A percentile compares a stretch with the other conserved stretches of the same genome.
Conservation (phyloP, 2,113 vertebrate genomes). For the Dicrurus megarhynchus region DNA sequence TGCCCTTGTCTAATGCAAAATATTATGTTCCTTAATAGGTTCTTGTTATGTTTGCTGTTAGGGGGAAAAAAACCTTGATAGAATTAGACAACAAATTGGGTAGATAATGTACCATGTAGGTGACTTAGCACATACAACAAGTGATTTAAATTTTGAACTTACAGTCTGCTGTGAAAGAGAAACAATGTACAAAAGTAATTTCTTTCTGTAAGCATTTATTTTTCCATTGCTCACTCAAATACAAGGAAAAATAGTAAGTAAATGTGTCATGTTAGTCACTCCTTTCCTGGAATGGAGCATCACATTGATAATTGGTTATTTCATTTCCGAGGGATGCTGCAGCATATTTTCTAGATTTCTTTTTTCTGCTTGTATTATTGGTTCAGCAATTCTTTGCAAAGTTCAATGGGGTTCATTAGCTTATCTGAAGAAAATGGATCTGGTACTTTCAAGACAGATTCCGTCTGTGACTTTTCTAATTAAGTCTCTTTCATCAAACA, state of each 20-base stretch:
- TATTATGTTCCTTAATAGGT: neutral
- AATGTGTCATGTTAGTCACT: neutral
- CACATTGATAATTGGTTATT: conserved; percentile 17
- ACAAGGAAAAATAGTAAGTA: neutral
- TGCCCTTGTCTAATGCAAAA: conserved; percentile 36
- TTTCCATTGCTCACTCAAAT: neutral
- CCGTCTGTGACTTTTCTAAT: conserved; percentile 74
- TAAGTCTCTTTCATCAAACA: conserved; percentile 72
- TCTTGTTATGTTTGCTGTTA: conserved; percentile 11
- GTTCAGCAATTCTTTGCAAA: conserved; percentile 67
- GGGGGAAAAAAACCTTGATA: neutral
- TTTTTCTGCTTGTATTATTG: neutral
- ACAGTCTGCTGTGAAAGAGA: neutral
- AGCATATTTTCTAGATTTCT: conserved; percentile 11
- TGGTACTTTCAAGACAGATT: conserved; percentile 57
- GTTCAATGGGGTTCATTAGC: conserved; percentile 72
- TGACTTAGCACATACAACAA: conserved; percentile 14
- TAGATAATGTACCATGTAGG: conserved; percentile 39
- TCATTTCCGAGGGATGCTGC: conserved; percentile 30
- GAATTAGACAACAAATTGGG: conserved; percentile 28
- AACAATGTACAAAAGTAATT: neutral
- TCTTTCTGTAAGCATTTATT: neutral
- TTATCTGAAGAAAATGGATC: conserved; percentile 71
- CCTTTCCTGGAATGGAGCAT: neutral
- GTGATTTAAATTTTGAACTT: conserved; percentile 37